Conservation (phyloP, 2,113 vertebrate genomes). For the Columbina picui region DNA sequence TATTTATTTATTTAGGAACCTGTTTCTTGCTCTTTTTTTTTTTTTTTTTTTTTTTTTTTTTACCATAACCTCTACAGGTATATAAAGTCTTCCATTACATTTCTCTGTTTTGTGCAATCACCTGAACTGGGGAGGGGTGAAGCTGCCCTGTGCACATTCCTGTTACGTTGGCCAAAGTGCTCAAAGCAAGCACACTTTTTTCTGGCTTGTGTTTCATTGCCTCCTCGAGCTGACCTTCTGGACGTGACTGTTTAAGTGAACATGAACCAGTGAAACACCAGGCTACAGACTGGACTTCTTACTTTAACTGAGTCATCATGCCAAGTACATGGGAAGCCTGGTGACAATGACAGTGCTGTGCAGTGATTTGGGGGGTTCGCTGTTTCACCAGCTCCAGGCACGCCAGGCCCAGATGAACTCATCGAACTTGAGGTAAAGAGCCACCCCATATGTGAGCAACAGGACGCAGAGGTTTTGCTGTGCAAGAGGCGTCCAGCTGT, state of each 20-base stretch:
- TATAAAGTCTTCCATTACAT: neutral
- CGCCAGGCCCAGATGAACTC: neutral
- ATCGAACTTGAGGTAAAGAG: neutral
- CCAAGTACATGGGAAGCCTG: neutral
- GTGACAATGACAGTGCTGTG: neutral
- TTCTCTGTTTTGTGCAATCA: neutral
- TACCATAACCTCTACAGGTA: neutral
- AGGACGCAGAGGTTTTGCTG: neutral
- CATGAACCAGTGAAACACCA: neutral
- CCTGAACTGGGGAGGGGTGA: neutral
- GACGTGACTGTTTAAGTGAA: neutral
- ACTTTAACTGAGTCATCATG: neutral
- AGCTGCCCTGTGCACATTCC: neutral
- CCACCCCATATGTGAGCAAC: fast-evolving
- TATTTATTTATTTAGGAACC: neutral
- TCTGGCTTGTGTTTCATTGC: neutral
- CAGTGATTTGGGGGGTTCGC: neutral
- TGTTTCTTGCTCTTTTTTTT: neutral
- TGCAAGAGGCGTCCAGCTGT: fast-evolving
- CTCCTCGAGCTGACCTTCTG: neutral
- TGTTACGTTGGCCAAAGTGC: neutral
- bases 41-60: neutral
- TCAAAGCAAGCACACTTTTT: neutral
- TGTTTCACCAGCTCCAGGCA: neutral
- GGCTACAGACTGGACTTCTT: constrained; percentile 9